Conservation (phyloP, 2,113 vertebrate species). For the Tragelaphus strepsiceros region DNA sequence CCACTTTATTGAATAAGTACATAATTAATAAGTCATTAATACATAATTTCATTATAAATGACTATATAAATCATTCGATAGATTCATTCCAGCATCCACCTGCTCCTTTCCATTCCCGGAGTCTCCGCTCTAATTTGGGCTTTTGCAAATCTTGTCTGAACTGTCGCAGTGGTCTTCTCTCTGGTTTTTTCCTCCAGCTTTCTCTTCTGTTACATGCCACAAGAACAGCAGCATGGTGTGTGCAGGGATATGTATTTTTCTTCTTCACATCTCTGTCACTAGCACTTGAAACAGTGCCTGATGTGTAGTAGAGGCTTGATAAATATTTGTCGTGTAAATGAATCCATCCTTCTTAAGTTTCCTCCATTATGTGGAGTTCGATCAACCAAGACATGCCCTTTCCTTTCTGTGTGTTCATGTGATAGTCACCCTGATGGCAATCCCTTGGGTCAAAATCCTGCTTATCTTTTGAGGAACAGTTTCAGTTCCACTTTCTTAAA, state of each 20-base stretch:
- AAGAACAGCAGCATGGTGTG: fast-evolving
- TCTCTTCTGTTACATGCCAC: background rate
- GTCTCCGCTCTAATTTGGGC: background rate
- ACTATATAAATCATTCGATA: background rate
- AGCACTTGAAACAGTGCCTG: background rate
- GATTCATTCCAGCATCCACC: background rate
- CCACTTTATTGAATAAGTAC: background rate
- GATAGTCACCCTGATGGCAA: background rate
- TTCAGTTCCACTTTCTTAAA: background rate
- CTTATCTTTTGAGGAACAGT: background rate
- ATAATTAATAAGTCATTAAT: background rate
- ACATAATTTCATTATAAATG: background rate
- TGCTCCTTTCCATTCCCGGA: background rate
- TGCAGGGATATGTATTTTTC: background rate
- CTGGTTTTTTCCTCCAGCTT: background rate
- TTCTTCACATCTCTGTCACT: background rate
- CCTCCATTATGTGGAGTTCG: background rate
- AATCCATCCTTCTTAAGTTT: background rate
- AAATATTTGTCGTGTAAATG: background rate
- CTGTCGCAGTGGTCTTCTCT: background rate
- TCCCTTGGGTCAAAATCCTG: background rate
- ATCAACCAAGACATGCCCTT: background rate
- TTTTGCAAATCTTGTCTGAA: background rate
- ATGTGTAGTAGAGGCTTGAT: background rate
- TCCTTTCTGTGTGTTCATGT: background rate